A percentile compares a stretch with the other conserved stretches of the same genome.
Evolutionary conservation across 30 jellyfish, hydroid and myxozoan species (phyloP).

Genomic region (Aurelia aurita): DNA sequence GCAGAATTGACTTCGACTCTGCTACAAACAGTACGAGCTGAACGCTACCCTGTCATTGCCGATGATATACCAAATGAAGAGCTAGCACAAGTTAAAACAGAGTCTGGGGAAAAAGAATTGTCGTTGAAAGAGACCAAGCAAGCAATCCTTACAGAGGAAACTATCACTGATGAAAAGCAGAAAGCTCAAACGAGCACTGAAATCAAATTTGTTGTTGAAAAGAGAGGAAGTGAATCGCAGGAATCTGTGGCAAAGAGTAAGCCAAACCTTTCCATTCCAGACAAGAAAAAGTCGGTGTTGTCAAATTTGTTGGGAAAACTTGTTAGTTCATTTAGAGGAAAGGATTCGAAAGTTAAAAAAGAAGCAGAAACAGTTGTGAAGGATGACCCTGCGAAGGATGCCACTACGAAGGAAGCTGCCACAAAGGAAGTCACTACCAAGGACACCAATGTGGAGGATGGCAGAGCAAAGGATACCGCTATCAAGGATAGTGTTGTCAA

Average conservation of each 20-base stretch:
- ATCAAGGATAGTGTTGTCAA: too few species aligned
- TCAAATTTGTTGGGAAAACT: slow-evolving; percentile 3
- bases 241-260: not conserved
- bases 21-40: too few species aligned
- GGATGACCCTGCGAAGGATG: not conserved
- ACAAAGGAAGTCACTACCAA: not conserved
- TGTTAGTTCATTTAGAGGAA: not conserved
- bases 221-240: not conserved
- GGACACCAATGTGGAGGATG: not conserved
- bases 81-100: not conserved
- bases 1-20: too few species aligned
- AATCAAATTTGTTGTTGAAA: too few species aligned
- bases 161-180: not conserved
- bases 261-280: not conserved
- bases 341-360: not conserved
- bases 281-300: not conserved
- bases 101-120: too few species aligned
- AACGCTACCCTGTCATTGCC: not conserved
- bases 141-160: not conserved
- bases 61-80: not conserved
- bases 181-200: not conserved
- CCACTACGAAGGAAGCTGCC: not conserved
- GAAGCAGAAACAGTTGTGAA: not conserved
- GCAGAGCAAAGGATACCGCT: too few species aligned
- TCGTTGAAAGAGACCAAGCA: not conserved